Conservation (phyloP, 2,797 vertebrate genomes). For the Acrossocheilus wenchowensis region DNA sequence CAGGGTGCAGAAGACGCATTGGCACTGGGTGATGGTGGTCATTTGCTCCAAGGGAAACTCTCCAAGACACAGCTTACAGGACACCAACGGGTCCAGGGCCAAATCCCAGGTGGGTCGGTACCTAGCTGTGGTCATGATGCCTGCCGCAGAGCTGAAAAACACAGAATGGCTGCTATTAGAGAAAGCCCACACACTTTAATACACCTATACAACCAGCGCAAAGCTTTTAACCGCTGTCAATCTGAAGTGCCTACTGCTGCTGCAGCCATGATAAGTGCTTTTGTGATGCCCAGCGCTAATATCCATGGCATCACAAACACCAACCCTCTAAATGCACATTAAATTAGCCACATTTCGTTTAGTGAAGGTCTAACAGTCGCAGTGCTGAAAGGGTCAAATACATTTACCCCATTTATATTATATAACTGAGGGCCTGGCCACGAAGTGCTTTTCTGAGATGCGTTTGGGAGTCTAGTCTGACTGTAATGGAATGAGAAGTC, state of each 20-base stretch:
- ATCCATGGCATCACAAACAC: constrained; percentile 17
- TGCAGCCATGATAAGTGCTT: constrained; percentile 27
- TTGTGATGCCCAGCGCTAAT: constrained; percentile 11
- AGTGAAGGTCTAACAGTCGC: constrained; percentile 32
- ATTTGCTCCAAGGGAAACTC: constrained; percentile 97
- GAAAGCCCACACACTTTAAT: not conserved
- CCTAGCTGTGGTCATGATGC: constrained; percentile 92
- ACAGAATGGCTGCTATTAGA: constrained; percentile 10
- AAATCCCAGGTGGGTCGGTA: constrained; percentile 97
- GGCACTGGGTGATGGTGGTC: constrained; percentile 97
- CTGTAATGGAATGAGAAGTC: constrained; percentile 46
- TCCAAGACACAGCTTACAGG: constrained; percentile 98
- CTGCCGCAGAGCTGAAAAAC: constrained; percentile 68
- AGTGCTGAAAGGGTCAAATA: constrained; percentile 40
- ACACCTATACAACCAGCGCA: constrained; percentile 12
- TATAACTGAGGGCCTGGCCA: not conserved
- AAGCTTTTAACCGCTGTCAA: constrained; percentile 32
- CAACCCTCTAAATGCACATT: constrained; percentile 42
- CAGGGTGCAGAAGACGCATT: constrained; percentile 98
- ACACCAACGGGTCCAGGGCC: constrained; percentile 95
- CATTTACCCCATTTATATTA: constrained; percentile 39
- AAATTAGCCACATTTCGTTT: constrained; percentile 23
- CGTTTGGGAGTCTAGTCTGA: constrained; percentile 12
- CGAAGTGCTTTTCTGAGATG: constrained; percentile 24
- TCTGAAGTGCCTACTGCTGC: constrained; percentile 2